A percentile compares a stretch with the other conserved stretches of the same genome.
phyloP scores from a whole-genome alignment of 2,888 invertebrate species.

The Zele albiditarsus region DNA sequence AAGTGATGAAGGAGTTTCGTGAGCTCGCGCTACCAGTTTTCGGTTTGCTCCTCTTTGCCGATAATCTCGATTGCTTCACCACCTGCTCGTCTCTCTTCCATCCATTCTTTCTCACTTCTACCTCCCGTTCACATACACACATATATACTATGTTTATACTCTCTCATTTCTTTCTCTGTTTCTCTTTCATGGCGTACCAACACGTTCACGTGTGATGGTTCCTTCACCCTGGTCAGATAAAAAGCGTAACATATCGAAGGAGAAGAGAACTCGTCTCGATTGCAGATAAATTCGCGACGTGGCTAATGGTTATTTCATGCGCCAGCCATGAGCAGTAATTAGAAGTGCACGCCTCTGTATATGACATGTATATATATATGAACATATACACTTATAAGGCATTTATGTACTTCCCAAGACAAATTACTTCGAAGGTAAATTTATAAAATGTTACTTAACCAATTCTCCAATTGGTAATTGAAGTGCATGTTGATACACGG shows the following conservation, averaged over 20 bases:
- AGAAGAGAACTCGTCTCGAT: constrained; percentile 40
- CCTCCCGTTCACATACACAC: constrained; percentile 42
- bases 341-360: constrained; percentile 44
- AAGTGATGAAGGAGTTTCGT: constrained; percentile 67
- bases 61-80: constrained; percentile 67
- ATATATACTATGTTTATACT: no score
- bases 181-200: neutral
- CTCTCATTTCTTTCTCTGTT: constrained; percentile 6
- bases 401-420: neutral
- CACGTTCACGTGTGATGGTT: constrained; percentile 1
- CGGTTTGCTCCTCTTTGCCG: constrained; percentile 62
- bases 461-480: neutral
- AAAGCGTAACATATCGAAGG: constrained; percentile 52
- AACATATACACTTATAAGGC: neutral
- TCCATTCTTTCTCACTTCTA: constrained; percentile 37
- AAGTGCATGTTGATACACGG: neutral
- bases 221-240: constrained; percentile 47
- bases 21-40: constrained; percentile 62
- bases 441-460: neutral
- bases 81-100: constrained; percentile 58
- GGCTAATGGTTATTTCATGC: constrained; percentile 54
- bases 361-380: constrained; percentile 1
- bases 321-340: constrained; percentile 49
- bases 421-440: neutral
- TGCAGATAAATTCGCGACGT: constrained; percentile 49